Evolutionary conservation across 2,113 vertebrate species (phyloP).

Genomic region (Tapirus terrestris): DNA sequence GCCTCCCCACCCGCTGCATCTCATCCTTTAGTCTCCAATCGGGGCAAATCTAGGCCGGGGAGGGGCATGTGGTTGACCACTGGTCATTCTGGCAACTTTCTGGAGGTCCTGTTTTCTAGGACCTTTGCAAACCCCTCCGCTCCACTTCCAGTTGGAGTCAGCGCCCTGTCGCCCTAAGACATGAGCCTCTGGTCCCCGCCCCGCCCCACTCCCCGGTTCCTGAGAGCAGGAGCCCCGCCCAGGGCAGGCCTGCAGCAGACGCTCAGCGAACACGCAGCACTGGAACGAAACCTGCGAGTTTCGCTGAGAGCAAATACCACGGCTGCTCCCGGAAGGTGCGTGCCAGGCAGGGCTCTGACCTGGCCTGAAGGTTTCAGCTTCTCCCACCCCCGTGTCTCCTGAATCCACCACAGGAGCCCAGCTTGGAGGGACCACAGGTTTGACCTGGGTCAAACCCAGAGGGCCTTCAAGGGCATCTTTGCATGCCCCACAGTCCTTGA

Average conservation of each 20-base stretch:
- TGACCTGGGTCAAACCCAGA: neutral
- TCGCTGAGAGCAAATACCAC: neutral
- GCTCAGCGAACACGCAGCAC: neutral
- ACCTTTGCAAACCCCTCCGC: neutral
- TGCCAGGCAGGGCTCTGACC: too few species aligned
- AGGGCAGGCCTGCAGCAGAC: neutral
- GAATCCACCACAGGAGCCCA: neutral
- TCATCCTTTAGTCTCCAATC: too few species aligned
- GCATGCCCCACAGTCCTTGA: neutral
- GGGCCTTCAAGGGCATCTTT: neutral
- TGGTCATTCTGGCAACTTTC: neutral
- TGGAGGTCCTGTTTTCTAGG: neutral
- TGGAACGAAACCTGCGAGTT: neutral
- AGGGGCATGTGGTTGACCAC: too few species aligned
- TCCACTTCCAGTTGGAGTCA: neutral
- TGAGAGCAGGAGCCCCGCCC: neutral
- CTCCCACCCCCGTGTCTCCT: neutral
- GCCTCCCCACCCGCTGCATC: too few species aligned
- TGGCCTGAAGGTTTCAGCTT: rapidly evolving
- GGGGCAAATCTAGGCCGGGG: too few species aligned
- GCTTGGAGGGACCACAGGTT: rapidly evolving
- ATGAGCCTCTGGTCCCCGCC: neutral
- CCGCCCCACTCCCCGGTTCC: too few species aligned
- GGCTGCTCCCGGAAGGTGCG: neutral
- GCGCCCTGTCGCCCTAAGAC: neutral